Percentiles rank a stretch among this genome's conserved stretches.
Evolutionary conservation across 1,140 invertebrate genomes (phyloP).

Genomic region (Heliconius nattereri): DNA sequence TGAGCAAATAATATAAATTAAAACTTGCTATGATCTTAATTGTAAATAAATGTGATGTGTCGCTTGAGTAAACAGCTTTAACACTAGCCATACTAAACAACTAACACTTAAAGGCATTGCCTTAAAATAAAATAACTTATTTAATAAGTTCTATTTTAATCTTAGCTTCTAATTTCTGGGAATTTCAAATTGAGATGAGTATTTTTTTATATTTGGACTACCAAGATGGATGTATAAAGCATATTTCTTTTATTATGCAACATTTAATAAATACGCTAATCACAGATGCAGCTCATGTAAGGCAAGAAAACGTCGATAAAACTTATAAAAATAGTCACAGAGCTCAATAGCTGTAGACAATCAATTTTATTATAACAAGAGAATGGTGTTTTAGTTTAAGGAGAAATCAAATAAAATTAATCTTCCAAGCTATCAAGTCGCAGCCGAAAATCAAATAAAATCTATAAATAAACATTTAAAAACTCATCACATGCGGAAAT

Average conservation of each 20-base stretch:
- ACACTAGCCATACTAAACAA: constrained; percentile 31
- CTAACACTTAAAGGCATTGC: constrained; percentile 19
- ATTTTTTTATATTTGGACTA: constrained; percentile 16
- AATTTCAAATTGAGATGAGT: constrained; percentile 48
- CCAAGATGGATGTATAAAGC: constrained; percentile 36
- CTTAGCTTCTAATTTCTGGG: constrained; percentile 34
- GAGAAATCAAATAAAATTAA: constrained; percentile 46
- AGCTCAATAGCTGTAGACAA: constrained; percentile 50
- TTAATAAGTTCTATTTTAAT: not conserved
- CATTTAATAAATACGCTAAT: constrained; percentile 54
- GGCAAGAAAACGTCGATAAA: constrained; percentile 55
- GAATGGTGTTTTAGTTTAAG: constrained; percentile 40
- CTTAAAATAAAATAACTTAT: constrained; percentile 27
- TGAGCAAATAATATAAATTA: constrained; percentile 2
- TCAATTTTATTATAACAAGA: constrained; percentile 45
- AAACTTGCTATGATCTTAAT: not conserved
- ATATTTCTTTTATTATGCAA: constrained; percentile 49
- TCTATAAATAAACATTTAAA: constrained; percentile 42
- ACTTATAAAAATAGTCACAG: constrained; percentile 26
- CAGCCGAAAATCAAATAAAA: constrained; percentile 3
- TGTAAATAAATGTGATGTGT: constrained; percentile 15
- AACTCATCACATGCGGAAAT: constrained; percentile 54
- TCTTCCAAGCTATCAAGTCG: constrained; percentile 39
- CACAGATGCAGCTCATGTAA: constrained; percentile 64
- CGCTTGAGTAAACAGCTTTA: constrained; percentile 31